Evolutionary conservation across 2,888 invertebrate genomes (phyloP), one percentile per base, ranked within the genome.

Genomic region (Morinoia aosen): DNA sequence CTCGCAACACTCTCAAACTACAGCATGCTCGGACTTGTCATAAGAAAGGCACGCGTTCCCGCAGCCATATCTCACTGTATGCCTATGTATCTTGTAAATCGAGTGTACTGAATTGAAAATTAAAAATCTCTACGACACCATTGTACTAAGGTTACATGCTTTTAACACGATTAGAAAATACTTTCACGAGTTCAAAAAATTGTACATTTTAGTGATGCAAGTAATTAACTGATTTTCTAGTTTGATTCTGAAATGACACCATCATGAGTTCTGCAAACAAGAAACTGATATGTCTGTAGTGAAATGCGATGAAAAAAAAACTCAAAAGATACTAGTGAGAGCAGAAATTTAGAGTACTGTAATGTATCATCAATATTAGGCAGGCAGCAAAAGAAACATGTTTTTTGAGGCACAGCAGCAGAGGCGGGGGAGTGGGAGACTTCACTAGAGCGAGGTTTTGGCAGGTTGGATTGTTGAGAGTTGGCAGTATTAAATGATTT

Each of bases 401-500:
- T 61, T 61, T 12, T 61, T 61, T 61, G 19, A 61, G 61, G 19
- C 19, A 8, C 61, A 16, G 93, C 33, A 14, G 11, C 16, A 57
- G 19, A 12, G 93, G 93, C 58, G 93, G 12, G 93, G 93, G 12
- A 48, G 93, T 56, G 93, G n/a, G 93, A 33, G 90, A 57, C 93
- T 57, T 93, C 57, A 93, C 57, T 57, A 90, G 95, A 48, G 64
- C 14, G 64, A 33, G 95, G 58, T 95, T 95, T 95, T 95, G 95
- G 95, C 95, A 95, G 95, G 64, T 61, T 61, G n/a, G 58, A 95
- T 95, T 95, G 95, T 95, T 95, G 48, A 11, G 64, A 95, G 95
- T 95, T 95, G 95, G 61, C 95, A 95, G 61, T 95, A 95, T 95
- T 95, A 95, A 95, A 64, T 95, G 95, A 95, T 95, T 48, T 95